Conservation (phyloP, 2,888 invertebrate species). For the Acrobasis consociella region DNA sequence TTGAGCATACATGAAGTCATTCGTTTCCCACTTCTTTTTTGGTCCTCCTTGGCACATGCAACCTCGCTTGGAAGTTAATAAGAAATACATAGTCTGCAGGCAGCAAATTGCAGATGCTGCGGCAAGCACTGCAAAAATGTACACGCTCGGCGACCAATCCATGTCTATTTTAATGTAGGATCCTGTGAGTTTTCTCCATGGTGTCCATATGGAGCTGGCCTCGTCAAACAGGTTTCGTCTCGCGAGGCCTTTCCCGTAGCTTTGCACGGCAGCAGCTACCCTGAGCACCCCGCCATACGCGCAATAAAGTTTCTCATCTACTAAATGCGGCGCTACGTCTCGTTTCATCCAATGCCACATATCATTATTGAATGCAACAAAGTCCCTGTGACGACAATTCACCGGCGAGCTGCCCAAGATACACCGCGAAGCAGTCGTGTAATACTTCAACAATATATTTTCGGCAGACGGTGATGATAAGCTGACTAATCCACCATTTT, state of each 20-base stretch:
- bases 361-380: slow-evolving; percentile 68
- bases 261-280: slow-evolving; percentile 72
- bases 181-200: slow-evolving; percentile 53
- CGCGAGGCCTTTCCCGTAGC: slow-evolving; percentile 63
- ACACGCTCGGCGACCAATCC: slow-evolving; percentile 60
- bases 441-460: slow-evolving; percentile 66
- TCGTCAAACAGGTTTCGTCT: slow-evolving; percentile 61
- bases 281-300: slow-evolving; percentile 70
- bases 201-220: slow-evolving; percentile 51
- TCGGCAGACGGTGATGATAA: slow-evolving; percentile 57
- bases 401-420: slow-evolving; percentile 62
- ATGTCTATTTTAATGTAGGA: slow-evolving; percentile 53
- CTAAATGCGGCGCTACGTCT: slow-evolving; percentile 66
- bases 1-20: background rate
- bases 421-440: slow-evolving; percentile 65
- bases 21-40: background rate
- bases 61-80: slow-evolving; percentile 45
- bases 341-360: slow-evolving; percentile 77
- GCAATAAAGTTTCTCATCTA: slow-evolving; percentile 65
- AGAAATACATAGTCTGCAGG: slow-evolving; percentile 61
- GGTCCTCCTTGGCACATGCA: slow-evolving; percentile 50
- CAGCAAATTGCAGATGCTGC: slow-evolving; percentile 55
- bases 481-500: slow-evolving; percentile 57
- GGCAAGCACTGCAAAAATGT: slow-evolving; percentile 51
- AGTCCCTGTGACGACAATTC: slow-evolving; percentile 65